Conservation (phyloP, 2,113 vertebrate species). For the Notothenia rossii region DNA sequence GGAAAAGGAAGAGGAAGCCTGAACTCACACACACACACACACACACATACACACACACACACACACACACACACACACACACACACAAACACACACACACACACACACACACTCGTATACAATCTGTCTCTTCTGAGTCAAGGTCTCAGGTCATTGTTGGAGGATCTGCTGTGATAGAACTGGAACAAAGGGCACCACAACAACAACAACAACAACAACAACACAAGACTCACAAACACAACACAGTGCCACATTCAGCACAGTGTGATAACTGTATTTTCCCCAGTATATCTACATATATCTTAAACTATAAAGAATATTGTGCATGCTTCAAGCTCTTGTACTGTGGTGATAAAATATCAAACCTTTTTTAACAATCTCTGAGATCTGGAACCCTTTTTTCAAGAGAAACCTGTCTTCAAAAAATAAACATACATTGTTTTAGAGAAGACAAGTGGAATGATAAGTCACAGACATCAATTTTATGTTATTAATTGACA, state of each 20-base stretch:
- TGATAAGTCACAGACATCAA: no score
- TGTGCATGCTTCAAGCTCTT: neutral
- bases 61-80: neutral
- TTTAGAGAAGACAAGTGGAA: no score
- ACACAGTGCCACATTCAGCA: neutral
- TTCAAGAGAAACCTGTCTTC: no score
- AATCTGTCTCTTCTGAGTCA: slow-evolving; percentile 57
- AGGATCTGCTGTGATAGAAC: slow-evolving; percentile 36
- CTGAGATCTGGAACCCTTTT: no score
- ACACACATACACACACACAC: no score
- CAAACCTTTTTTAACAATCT: no score
- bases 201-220: no score
- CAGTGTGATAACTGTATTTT: neutral
- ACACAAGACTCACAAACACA: neutral
- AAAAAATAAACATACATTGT: no score
- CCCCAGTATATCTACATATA: neutral
- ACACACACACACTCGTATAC: slow-evolving; percentile 2
- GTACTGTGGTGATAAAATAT: neutral
- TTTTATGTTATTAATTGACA: no score
- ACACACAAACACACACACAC: neutral
- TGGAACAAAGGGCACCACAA: slow-evolving; percentile 54
- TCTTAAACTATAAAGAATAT: neutral
- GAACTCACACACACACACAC: slow-evolving; percentile 13
- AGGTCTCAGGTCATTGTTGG: slow-evolving; percentile 58
- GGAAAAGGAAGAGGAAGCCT: slow-evolving; percentile 68